Conservation (phyloP, 2,888 invertebrate species). For the Nomada goodeniana region DNA sequence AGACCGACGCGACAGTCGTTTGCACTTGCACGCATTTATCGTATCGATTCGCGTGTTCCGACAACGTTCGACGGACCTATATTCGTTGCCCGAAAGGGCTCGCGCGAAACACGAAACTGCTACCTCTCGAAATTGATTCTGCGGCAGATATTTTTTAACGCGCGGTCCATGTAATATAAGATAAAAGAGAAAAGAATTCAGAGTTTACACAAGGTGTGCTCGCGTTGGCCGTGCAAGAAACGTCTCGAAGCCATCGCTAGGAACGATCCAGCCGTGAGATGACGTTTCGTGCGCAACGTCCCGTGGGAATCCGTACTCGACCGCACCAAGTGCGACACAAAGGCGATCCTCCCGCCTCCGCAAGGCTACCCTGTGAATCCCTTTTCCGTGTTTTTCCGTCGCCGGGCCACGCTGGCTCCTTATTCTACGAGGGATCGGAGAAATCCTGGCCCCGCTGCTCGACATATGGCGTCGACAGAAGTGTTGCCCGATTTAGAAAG, state of each 20-base stretch:
- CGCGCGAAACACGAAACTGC: too few species aligned
- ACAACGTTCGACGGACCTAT: too few species aligned
- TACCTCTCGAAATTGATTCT: too few species aligned
- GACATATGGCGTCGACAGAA: conserved; percentile 42
- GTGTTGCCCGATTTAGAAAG: conserved; percentile 23
- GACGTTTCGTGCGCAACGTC: conserved; percentile 68
- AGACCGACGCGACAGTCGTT: too few species aligned
- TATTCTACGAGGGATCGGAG: conserved; percentile 50
- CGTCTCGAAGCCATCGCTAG: conserved; percentile 34
- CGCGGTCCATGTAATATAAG: too few species aligned
- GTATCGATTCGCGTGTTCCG: too few species aligned
- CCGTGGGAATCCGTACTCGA: conserved; percentile 79
- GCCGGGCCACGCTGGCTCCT: conserved; percentile 36
- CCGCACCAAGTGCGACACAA: conserved; percentile 70
- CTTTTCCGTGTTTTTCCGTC: conserved; percentile 70
- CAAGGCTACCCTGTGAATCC: conserved; percentile 65
- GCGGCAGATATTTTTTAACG: too few species aligned
- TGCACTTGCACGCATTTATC: too few species aligned
- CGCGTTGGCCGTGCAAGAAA: neutral
- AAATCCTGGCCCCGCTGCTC: conserved; percentile 44
- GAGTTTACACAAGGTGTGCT: too few species aligned
- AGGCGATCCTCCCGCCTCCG: conserved; percentile 70
- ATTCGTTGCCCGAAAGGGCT: too few species aligned
- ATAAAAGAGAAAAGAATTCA: too few species aligned
- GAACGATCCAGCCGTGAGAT: conserved; percentile 46